Percentiles rank a stretch among this genome's conserved stretches.
Conservation (phyloP, 2,113 vertebrate species). For the Plecotus auritus region DNA sequence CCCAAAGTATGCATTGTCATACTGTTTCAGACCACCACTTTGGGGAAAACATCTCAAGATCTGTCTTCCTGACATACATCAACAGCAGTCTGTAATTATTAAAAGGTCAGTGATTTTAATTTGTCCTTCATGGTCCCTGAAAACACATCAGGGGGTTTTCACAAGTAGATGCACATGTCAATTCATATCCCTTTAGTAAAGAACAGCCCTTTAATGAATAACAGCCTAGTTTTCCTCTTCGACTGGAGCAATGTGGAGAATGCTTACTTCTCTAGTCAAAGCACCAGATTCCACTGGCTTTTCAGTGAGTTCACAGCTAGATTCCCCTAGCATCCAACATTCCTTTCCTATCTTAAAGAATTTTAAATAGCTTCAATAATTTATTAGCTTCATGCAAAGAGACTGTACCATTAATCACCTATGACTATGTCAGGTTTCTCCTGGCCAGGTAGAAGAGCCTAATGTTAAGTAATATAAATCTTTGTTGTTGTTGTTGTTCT, state of each 20-base stretch:
- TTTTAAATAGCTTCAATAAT: neutral
- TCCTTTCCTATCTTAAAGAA: neutral
- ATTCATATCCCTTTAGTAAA: neutral
- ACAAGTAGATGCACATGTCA: neutral
- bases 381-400: neutral
- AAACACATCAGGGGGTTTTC: neutral
- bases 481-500: neutral
- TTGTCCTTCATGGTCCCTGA: neutral
- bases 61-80: constrained; percentile 9
- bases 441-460: neutral
- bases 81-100: constrained; percentile 22
- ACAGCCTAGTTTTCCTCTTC: neutral
- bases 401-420: neutral
- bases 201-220: neutral
- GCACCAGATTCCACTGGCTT: neutral
- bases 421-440: neutral
- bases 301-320: neutral
- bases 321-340: neutral
- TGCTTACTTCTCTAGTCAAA: neutral
- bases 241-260: neutral
- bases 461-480: neutral
- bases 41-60: neutral
- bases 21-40: neutral
- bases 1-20: neutral
- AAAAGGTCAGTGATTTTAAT: constrained; percentile 1